Percentiles rank a stretch among this genome's conserved stretches.
Evolutionary conservation across 2,888 invertebrate species (phyloP).

Genomic region (Metacarcinus magister): DNA sequence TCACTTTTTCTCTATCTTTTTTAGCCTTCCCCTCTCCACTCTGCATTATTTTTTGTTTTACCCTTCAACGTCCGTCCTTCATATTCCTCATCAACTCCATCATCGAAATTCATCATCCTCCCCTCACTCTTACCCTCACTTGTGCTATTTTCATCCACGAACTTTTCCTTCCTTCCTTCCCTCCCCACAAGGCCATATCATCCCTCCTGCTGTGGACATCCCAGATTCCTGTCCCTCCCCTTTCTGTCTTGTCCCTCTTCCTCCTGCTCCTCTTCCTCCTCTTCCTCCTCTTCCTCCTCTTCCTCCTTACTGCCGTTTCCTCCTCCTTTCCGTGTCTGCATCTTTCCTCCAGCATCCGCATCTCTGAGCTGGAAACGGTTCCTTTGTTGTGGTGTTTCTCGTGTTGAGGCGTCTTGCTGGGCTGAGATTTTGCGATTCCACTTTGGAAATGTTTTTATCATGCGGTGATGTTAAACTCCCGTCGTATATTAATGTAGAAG

Average conservation of each 20-base stretch:
- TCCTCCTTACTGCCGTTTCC: not conserved
- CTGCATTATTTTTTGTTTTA: not conserved
- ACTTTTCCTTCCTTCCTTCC: not conserved
- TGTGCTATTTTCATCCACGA: not conserved
- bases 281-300: not conserved
- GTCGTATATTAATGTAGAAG: not conserved
- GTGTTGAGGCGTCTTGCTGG: not conserved
- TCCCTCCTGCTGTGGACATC: not conserved
- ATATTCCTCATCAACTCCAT: conserved; percentile 9
- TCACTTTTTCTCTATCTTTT: not conserved
- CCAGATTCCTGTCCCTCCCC: not conserved
- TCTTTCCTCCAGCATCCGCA: conserved; percentile 8
- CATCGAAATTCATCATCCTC: not conserved
- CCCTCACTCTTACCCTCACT: not conserved
- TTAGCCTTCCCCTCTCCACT: not conserved
- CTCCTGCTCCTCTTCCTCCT: not conserved
- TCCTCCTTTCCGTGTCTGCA: not conserved
- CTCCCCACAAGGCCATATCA: not conserved
- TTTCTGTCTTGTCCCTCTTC: not conserved
- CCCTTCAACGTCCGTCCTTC: not conserved
- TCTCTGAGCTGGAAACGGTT: not conserved
- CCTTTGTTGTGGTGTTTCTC: conserved; percentile 29
- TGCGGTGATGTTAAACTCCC: not conserved
- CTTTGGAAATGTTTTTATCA: not conserved
- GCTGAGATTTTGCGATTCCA: not conserved